Evolutionary conservation across 2,797 vertebrate genomes (phyloP), one percentile per base, ranked within the genome.

Genomic region (Oreortyx pictus): DNA sequence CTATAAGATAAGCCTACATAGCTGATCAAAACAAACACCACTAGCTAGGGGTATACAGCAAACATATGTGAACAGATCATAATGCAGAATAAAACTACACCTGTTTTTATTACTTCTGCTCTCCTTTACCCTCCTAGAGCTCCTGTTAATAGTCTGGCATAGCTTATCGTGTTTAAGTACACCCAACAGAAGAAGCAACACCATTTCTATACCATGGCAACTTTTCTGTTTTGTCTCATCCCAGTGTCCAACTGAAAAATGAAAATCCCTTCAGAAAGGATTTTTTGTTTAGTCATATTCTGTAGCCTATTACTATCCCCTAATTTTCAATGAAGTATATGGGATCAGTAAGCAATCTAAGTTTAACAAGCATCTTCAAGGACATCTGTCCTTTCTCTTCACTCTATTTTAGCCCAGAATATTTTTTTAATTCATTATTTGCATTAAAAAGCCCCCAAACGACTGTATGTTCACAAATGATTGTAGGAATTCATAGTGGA

Each of bases 301-400:
- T 78, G 7, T 75, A 60, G 13, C 18, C 29, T 37, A 65, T 31
- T 46, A 75, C 20, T 3, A 2, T 29, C 14, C 33, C n/a, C 72
- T 76, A 41, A 14, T 84, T 78, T 25, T 50, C 81, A 67, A 33
- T 19, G 4, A 4, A 75, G 33, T 2, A 4, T 27, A 27, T 3
- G 50, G 15, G 5, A 49, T 70, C 24, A 66, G 13, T 24, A 81
- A 0, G 0, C 5, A 6, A 62, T 39, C 19, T 6, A 4, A 20
- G 27, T 85, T 35, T 39, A 89, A 82, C 29, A 29, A 56, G 67
- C 18, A n/a, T 24, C 49, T 85, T 16, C 0, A 3, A 85, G 41
- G 56, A 92, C 24, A 68, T 52, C 24, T 65, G 22, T 68, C 64
- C 33, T 57, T 75, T 52, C 19, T 77, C 35, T n/a, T 15, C 3